Conservation (phyloP, 2,113 vertebrate species). For the Myanophis thanlyinensis region DNA sequence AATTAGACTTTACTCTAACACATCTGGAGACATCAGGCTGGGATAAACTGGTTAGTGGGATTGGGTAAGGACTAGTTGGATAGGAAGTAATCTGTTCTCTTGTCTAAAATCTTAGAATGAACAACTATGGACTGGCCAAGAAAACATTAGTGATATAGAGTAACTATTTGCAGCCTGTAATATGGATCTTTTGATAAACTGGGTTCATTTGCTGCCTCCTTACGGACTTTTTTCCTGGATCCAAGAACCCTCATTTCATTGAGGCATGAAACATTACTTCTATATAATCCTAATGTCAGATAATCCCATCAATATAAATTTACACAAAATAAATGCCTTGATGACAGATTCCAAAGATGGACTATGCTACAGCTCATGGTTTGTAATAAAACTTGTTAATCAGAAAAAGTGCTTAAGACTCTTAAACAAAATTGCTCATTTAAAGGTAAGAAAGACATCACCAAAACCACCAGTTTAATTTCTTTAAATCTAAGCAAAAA, state of each 20-base stretch:
- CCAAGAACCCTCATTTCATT: not conserved
- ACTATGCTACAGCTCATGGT: not conserved
- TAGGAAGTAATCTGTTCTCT: not conserved
- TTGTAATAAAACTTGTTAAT: not conserved
- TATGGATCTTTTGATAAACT: not conserved
- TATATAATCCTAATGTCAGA: constrained; percentile 5
- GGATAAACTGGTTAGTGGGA: not conserved
- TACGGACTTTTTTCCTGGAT: not conserved
- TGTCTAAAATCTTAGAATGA: not conserved
- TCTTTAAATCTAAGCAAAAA: not conserved
- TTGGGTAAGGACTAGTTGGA: not conserved
- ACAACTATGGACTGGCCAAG: not conserved
- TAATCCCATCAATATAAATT: not conserved
- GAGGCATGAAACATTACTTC: not conserved
- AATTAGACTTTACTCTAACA: not conserved
- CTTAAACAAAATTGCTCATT: not conserved
- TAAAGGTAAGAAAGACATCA: not conserved
- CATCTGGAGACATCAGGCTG: not conserved
- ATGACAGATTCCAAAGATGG: not conserved
- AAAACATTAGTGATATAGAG: not conserved
- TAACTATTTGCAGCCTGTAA: not conserved
- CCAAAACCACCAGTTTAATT: not conserved
- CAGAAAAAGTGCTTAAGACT: not conserved
- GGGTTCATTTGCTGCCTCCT: not conserved
- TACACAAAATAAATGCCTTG: not conserved